Base-by-base conservation (phyloP, 2,888 invertebrate genomes). In the Netelia fuscicornis region DNA sequence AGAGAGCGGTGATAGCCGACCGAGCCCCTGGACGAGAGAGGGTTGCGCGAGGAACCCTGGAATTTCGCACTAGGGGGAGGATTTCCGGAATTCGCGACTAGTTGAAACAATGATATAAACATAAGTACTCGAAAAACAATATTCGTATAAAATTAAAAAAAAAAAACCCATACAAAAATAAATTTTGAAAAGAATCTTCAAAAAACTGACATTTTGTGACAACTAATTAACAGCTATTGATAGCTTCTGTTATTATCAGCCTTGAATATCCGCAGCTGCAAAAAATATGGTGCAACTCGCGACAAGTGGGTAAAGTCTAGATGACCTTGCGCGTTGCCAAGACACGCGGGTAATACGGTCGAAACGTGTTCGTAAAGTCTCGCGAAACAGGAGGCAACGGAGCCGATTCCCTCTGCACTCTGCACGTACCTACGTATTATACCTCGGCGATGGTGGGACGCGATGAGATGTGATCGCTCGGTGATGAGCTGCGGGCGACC, bases 381-480 rank as follows among this genome's bases (percentile, higher is more conserved):
- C 23, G 54, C 44, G 44, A 78, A 78, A 74, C 67, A 65, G 83
- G 74, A 67, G 77, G 42, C 23, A 80, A 30, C 56, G 30, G 56
- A 62, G 72, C 82, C 70, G 70, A 79, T 76, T 79, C 81, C 60
- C 71, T 70, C 25, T 54, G 54, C 54, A 62, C 62, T 72, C 65
- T 64, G 75, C 64, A 62, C 74, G 72, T 85, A 80, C 71, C 71
- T 82, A 79, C 82, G 42, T 85, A 91, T 92, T 91, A 92, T 92
- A 92, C 90, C 91, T 88, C 48, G 81, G 91, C 91, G 92, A 92
- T 92, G 92, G 92, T 90, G 90, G 91, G 90, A 90, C 89, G 91
- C 92, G 93, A 93, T 92, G 93, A 93, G 93, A 93, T 93, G 93
- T 93, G 93, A 93, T 93, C 93, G 93, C 92, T 89, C 90, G 91